Percentiles rank a stretch among this genome's conserved stretches.
These are phyloP conservation scores for Nomada ferruginata DNA, from an alignment of 2,888 invertebrate genomes.

Conservation along the genomic window DNA sequence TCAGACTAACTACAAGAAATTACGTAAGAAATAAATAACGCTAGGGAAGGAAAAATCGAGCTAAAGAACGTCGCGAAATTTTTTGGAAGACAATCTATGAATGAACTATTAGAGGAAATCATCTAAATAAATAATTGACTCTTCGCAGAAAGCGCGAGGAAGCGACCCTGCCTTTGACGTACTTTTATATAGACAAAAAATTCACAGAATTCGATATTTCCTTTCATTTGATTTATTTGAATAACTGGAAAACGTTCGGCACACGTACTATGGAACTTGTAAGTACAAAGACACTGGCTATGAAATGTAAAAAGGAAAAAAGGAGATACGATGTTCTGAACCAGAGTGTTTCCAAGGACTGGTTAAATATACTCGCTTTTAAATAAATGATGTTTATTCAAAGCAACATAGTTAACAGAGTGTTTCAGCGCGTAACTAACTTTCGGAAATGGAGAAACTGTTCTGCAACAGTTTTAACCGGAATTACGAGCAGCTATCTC, in stretches of 20 bases:
- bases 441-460: too few relatives aligned
- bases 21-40: not conserved
- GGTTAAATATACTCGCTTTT: too few relatives aligned
- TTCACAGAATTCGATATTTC: too few relatives aligned
- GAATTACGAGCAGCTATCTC: too few relatives aligned
- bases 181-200: not conserved
- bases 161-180: not conserved
- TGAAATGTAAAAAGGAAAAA: not conserved
- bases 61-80: slow-evolving; percentile 11
- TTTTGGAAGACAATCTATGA: slow-evolving; percentile 36
- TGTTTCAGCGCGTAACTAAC: too few relatives aligned
- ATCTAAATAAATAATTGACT: slow-evolving; percentile 34
- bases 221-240: too few relatives aligned
- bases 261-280: not conserved
- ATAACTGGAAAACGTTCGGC: too few relatives aligned
- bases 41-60: slow-evolving; percentile 7
- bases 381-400: too few relatives aligned
- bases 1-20: slow-evolving; percentile 7
- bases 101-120: slow-evolving; percentile 39
- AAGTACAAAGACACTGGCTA: not conserved
- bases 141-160: not conserved
- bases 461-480: too few relatives aligned
- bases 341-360: too few relatives aligned
- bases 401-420: too few relatives aligned
- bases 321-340: not conserved